Base-by-base conservation (phyloP, 2,888 invertebrate species). In the Sphaerophoria taeniata region DNA sequence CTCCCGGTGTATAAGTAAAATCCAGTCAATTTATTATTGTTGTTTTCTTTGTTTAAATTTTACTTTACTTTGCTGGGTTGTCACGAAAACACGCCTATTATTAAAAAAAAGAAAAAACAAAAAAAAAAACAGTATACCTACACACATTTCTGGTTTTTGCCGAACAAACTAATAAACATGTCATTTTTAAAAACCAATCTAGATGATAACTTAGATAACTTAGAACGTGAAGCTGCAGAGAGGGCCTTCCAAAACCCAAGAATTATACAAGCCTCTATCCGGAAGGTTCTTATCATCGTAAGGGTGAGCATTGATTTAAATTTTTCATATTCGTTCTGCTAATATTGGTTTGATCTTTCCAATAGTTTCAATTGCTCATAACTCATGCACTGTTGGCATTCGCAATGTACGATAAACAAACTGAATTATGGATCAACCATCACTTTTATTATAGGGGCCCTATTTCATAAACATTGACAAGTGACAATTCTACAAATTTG, bases 301-400 rank as follows among this genome's bases (percentile, higher is more conserved):
- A 90, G 90, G 90, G 91, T 92, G 87, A 88, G 88, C 34, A 49
- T 47, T 34, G 47, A 65, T 34, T 6, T 49, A 5, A 60, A 60
- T 4, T 6, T 31, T n/a, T 4, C n/a, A 12, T 11, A 14, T 12
- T 7, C 11, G 31, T 14, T 14, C 49, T 3, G 43, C 24, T 3
- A 14, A 33, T 12, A 24, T 6, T 9, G 5, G 33, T 45, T 71
- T 16, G 31, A 45, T 81, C 80, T 80, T 93, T 93, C 0, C 92
- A 74, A 0, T 49, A 97, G 95, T 93, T 94, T 53, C 98, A 98
- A 92, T 93, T 98, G 53, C 89, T 95, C 6, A 94, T 98, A 67
- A 97, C 98, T 0, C 92, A 96, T 88, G 93, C 93, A 1, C 94
- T 97, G 91, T 96, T 98, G 82, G 93, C 95, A 0, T 91, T 96